Percentiles rank a stretch among this genome's conserved stretches.
Evolutionary conservation across 1,140 invertebrate genomes (phyloP).

Genomic region (Drosophila kikkawai): DNA sequence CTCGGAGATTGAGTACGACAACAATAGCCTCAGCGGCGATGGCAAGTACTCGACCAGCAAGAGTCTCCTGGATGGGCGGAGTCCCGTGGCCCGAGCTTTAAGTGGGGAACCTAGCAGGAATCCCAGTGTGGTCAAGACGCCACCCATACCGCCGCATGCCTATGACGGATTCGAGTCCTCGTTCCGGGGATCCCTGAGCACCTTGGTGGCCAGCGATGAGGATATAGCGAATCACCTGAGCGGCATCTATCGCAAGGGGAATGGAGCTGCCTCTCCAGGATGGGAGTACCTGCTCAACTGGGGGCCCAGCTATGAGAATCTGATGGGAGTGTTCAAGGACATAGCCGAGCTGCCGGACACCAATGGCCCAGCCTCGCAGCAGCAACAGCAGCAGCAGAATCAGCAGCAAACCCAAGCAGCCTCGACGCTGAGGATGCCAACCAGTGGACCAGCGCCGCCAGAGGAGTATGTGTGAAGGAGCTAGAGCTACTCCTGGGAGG

Average conservation of each 20-base stretch:
- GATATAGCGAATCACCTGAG: conserved; percentile 92
- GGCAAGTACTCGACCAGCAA: conserved; percentile 91
- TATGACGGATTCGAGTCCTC: conserved; percentile 97
- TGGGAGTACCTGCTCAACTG: conserved; percentile 98
- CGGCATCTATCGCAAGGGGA: conserved; percentile 90
- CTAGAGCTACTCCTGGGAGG: too few relatives aligned
- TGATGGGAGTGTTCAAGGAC: conserved; percentile 98
- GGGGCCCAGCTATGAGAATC: conserved; percentile 97
- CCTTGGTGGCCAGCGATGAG: conserved; percentile 96
- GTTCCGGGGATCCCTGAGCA: conserved; percentile 96
- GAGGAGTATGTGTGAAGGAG: conserved; percentile 91
- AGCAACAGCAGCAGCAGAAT: conserved; percentile 46
- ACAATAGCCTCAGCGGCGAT: conserved; percentile 92
- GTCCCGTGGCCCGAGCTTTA: conserved; percentile 87
- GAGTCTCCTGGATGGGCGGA: conserved; percentile 87
- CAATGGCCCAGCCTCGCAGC: conserved; percentile 85
- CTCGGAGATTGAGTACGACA: conserved; percentile 98
- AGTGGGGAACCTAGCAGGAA: conserved; percentile 86
- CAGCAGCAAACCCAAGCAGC: conserved; percentile 62
- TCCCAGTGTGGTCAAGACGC: conserved; percentile 85
- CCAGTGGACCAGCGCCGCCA: conserved; percentile 90
- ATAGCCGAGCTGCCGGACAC: conserved; percentile 96
- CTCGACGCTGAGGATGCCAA: conserved; percentile 88
- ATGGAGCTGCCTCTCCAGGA: conserved; percentile 91
- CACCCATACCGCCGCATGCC: conserved; percentile 89